Evolutionary conservation across 2,113 vertebrate genomes (phyloP).

Genomic region (Odocoileus hemionus): DNA sequence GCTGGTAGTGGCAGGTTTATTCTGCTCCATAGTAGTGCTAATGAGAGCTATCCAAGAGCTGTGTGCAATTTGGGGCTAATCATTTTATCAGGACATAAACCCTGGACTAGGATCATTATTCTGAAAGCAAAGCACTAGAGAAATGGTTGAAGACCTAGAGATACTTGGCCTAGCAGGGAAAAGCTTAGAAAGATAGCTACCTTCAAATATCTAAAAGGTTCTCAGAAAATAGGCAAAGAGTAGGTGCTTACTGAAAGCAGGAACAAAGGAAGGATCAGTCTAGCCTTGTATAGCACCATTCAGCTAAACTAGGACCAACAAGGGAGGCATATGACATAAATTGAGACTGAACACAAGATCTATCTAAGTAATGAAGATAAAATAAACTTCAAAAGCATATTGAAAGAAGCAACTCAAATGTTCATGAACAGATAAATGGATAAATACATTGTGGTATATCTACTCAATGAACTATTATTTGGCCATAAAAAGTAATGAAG

Average conservation of each 20-base stretch:
- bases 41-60: neutral
- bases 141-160: neutral
- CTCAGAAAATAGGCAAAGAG: neutral
- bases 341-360: neutral
- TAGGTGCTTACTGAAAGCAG: neutral
- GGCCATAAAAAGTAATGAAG: neutral
- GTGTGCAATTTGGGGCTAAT: neutral
- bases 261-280: neutral
- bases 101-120: neutral
- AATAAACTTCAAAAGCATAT: neutral
- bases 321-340: neutral
- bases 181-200: neutral
- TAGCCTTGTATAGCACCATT: neutral
- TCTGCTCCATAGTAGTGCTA: neutral
- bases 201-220: neutral
- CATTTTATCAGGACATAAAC: neutral
- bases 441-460: neutral
- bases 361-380: neutral
- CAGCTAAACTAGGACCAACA: neutral
- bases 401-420: conserved; percentile 30
- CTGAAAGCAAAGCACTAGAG: neutral
- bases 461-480: neutral
- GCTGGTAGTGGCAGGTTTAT: neutral
- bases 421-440: neutral
- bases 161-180: neutral